phyloP scores from a whole-genome alignment of 2,888 invertebrate genomes.

The Sarcophaga caerulescens region DNA sequence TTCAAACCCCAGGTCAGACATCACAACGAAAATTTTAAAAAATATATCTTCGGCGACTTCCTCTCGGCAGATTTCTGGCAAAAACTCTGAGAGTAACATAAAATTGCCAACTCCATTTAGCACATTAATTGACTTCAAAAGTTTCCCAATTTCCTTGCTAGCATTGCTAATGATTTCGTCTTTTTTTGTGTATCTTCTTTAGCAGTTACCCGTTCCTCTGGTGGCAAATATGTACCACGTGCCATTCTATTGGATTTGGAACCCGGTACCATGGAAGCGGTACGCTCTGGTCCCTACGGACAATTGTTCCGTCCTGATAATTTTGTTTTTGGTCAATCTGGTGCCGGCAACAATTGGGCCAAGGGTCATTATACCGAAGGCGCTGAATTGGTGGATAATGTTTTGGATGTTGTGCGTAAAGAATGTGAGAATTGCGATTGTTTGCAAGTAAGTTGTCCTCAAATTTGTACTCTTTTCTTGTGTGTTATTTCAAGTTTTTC shows the following conservation, averaged over 20 bases:
- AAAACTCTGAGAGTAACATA: too few species aligned
- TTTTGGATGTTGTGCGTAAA: conserved; percentile 91
- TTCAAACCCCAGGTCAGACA: too few species aligned
- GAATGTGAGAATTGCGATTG: conserved; percentile 97
- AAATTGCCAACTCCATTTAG: too few species aligned
- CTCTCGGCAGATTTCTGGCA: too few species aligned
- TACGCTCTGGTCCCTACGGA: conserved; percentile 92
- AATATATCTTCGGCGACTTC: too few species aligned
- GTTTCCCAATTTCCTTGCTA: not conserved
- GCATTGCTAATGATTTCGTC: not conserved
- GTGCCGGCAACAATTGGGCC: conserved; percentile 88
- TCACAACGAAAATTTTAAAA: too few species aligned
- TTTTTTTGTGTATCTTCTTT: conserved; percentile 5
- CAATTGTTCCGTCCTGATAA: conserved; percentile 95
- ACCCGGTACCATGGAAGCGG: conserved; percentile 94
- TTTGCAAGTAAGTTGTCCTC: conserved; percentile 80
- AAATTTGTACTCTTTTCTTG: too few species aligned
- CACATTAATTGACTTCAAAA: not conserved
- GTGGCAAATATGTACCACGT: conserved; percentile 90
- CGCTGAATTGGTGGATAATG: conserved; percentile 91
- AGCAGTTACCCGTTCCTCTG: conserved; percentile 85
- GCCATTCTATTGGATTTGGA: conserved; percentile 89
- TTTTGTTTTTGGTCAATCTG: conserved; percentile 89
- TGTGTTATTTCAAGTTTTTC: too few species aligned
- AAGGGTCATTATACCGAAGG: conserved; percentile 97